These are phyloP conservation scores for Pectinophora gossypiella DNA, from an alignment of 1,140 invertebrate genomes.

Conservation along the genomic window DNA sequence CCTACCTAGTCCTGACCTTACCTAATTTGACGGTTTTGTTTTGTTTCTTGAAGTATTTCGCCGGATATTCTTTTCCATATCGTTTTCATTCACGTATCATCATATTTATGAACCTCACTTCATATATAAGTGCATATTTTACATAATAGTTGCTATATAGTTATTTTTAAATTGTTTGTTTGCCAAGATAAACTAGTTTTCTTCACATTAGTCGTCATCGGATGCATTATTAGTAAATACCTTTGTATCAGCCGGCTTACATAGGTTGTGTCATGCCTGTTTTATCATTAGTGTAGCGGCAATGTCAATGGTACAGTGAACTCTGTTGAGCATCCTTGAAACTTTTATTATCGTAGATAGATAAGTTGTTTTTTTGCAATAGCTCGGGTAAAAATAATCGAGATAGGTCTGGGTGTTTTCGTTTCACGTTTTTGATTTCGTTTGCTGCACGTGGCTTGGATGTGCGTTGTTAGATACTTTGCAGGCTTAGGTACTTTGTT, in stretches of 20 bases:
- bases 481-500: no score
- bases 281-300: constrained; percentile 15
- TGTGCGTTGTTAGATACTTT: no score
- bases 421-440: not conserved
- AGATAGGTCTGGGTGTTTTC: constrained; percentile 1
- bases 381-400: constrained; percentile 1
- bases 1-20: no score
- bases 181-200: no score
- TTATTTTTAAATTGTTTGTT: no score
- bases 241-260: not conserved
- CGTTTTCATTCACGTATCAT: not conserved
- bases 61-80: not conserved
- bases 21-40: no score
- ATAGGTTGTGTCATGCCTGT: not conserved
- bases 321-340: constrained; percentile 47
- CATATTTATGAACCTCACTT: no score
- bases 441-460: not conserved
- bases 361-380: constrained; percentile 28
- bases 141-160: no score
- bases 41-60: no score
- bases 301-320: constrained; percentile 65
- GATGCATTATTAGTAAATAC: not conserved
- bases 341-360: constrained; percentile 40
- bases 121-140: no score
- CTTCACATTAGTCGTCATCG: not conserved